These are phyloP conservation scores for Naja naja DNA, from an alignment of 2,113 vertebrate species.

Conservation along the genomic window DNA sequence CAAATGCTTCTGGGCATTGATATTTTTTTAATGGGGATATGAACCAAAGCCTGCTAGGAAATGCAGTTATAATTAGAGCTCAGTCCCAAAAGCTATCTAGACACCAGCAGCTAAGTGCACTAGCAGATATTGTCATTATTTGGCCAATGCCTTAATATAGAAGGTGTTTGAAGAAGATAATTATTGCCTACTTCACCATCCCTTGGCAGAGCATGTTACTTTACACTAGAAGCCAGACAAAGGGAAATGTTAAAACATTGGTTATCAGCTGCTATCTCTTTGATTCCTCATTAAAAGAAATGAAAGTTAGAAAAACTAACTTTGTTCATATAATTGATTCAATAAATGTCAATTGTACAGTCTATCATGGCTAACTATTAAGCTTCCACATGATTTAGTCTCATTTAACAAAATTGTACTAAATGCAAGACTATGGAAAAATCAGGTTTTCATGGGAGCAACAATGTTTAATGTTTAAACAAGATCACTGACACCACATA, in stretches of 20 bases:
- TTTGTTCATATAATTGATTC: not conserved
- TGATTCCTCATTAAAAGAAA: not conserved
- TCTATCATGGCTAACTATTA: not conserved
- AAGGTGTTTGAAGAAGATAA: not conserved
- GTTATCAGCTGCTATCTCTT: not conserved
- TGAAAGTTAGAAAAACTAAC: not conserved
- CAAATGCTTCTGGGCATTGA: slow-evolving; percentile 24
- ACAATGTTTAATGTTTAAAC: not conserved
- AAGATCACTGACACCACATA: not conserved
- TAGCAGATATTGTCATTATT: slow-evolving; percentile 29
- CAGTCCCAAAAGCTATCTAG: slow-evolving; percentile 4
- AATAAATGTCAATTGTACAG: not conserved
- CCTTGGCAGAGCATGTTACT: not conserved
- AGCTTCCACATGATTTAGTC: not conserved
- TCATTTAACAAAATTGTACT: not conserved
- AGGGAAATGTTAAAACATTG: not conserved
- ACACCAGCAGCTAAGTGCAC: slow-evolving; percentile 15
- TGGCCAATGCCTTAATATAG: not conserved
- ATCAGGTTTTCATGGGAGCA: not conserved
- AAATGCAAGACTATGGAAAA: not conserved
- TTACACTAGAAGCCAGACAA: slow-evolving; percentile 6
- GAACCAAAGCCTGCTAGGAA: slow-evolving; percentile 28
- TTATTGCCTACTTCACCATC: not conserved
- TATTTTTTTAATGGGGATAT: slow-evolving; percentile 35
- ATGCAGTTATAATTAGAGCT: slow-evolving; percentile 29